These are phyloP conservation scores for Crax fasciolata DNA, from an alignment of 2,797 vertebrate species.

Conservation along the genomic window DNA sequence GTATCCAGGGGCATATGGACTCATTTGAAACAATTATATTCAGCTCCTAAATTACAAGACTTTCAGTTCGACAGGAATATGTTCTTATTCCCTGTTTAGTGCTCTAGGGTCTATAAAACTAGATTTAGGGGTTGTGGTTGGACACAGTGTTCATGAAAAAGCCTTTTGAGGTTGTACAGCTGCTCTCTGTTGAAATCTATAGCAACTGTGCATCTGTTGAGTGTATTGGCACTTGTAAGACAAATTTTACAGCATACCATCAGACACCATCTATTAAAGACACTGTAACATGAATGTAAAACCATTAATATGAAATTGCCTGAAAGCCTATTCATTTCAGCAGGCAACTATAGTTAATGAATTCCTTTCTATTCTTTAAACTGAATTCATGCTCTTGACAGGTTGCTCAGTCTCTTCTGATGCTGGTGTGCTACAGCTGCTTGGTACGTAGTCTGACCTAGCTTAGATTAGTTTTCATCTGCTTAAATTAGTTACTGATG, in stretches of 20 bases:
- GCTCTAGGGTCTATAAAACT: background rate
- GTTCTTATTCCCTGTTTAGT: background rate
- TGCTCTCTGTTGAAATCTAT: background rate
- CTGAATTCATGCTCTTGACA: background rate
- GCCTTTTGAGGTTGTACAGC: background rate
- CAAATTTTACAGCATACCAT: background rate
- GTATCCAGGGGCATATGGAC: rapidly evolving
- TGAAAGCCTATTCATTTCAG: background rate
- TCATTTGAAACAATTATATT: background rate
- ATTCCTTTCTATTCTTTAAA: background rate
- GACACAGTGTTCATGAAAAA: background rate
- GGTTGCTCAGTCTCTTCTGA: background rate
- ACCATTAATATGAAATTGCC: background rate
- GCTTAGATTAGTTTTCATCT: constrained; percentile 25
- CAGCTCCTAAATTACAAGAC: background rate
- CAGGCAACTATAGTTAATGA: background rate
- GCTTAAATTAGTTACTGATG: background rate
- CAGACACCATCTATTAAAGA: background rate
- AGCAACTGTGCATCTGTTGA: background rate
- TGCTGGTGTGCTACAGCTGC: background rate
- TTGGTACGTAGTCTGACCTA: background rate
- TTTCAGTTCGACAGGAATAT: background rate
- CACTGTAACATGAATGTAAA: background rate
- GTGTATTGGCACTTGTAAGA: background rate
- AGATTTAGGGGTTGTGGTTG: background rate